Base-by-base conservation (phyloP, 1,140 invertebrate species). In the Elysia chlorotica region DNA sequence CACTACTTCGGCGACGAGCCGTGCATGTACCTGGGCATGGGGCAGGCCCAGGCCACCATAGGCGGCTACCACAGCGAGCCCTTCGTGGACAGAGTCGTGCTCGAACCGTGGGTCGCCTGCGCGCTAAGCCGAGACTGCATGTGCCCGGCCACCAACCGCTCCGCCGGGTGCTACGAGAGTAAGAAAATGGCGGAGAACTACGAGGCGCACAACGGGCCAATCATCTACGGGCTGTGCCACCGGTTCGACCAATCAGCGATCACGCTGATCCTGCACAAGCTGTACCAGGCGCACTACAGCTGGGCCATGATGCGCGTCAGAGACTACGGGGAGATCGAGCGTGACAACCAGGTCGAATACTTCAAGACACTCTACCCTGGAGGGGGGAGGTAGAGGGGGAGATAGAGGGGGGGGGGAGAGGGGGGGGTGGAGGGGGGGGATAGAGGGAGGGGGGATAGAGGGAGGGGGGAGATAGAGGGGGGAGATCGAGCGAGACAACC, bases 1-100 rank as follows among this genome's bases (percentile, higher is more conserved):
- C 67, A 70, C 33, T 70, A 36, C 67, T 70, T 70, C 23, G 67
- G 67, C 25, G 67, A 70, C 25, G 67, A 70, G 31, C 67, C 67
- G 17, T 70, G 67, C 33, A 56, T 56, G 2, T 70, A 70, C 25
- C 30, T 70, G 10, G 4, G 23, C 33, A 6, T 70, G 4, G 30
- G 31, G 4, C 67, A 70, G 59, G 54, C 35, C 2, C 1, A 59
- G 30, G 54, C 67, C 2, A 38, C 31, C 2, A 2, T 70, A 2
- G 67, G 67, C 1, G 33, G 57, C 25, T 70, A 59, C 25, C 31
- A 70, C 21, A 1, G 36, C 17, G 67, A 70, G 33, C 28, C 37
- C 37, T 70, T 70, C 54, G 67, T 70, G 2, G 56, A 70, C 31
- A 70, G 56, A 70, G 67, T 36, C 33, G 33, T 70, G 23, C 56